Evolutionary conservation across 1,140 invertebrate species (phyloP).

Genomic region (Drosophila ohnishii): DNA sequence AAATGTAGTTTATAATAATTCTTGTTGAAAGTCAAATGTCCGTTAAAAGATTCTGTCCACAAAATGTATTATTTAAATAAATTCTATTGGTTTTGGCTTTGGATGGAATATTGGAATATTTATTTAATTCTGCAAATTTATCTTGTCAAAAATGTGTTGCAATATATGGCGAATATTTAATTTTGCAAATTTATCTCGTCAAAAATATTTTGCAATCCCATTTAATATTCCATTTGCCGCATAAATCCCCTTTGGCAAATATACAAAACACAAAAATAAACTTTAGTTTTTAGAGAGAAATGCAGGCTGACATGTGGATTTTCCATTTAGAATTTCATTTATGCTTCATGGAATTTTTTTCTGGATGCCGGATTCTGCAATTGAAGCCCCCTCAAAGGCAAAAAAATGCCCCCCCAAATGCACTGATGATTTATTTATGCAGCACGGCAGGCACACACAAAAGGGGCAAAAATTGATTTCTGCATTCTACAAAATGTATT

Average conservation of each 20-base stretch:
- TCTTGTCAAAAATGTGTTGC: too few species aligned
- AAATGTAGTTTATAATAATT: not conserved
- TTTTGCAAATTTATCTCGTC: not conserved
- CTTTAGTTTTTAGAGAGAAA: conserved; percentile 32
- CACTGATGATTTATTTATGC: conserved; percentile 78
- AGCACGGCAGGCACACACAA: conserved; percentile 26
- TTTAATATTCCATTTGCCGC: conserved; percentile 30
- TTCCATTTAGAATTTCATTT: conserved; percentile 61
- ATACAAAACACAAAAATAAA: conserved; percentile 5
- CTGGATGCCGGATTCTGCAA: conserved; percentile 36
- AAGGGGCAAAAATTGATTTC: conserved; percentile 66
- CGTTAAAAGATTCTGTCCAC: not conserved
- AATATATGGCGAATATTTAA: not conserved
- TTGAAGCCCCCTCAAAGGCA: conserved; percentile 19
- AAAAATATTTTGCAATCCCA: conserved; percentile 15
- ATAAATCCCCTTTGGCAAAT: conserved; percentile 5
- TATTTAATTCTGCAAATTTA: not conserved
- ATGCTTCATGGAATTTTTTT: conserved; percentile 40
- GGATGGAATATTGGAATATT: not conserved
- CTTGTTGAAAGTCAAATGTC: not conserved
- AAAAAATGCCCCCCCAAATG: conserved; percentile 38
- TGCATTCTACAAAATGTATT: conserved; percentile 51
- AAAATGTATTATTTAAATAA: not conserved
- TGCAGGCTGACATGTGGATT: conserved; percentile 17
- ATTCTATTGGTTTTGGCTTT: not conserved